These are phyloP conservation scores for Tridacna crocea DNA, from an alignment of 2,888 invertebrate genomes.

Conservation along the genomic window DNA sequence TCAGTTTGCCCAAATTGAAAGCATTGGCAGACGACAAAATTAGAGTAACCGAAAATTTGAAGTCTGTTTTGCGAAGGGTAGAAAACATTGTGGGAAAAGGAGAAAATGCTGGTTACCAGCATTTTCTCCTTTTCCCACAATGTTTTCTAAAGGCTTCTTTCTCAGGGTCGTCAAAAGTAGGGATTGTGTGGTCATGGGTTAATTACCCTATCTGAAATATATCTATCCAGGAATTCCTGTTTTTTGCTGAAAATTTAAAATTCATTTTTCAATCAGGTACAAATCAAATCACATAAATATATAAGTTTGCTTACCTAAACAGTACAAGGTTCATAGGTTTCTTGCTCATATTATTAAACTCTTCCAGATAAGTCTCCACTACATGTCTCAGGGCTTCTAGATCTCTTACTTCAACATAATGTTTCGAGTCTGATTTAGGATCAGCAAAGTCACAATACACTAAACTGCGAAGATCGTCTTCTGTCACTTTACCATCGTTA, in stretches of 20 bases:
- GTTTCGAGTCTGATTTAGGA: slow-evolving; percentile 94
- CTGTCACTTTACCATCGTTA: slow-evolving; percentile 87
- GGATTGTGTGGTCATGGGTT: background rate
- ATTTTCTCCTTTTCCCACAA: background rate
- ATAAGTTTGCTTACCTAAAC: slow-evolving; percentile 77
- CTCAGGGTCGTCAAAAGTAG: too few species aligned
- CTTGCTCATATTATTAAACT: slow-evolving; percentile 97
- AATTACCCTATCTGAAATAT: too few species aligned
- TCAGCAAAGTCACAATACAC: slow-evolving; percentile 98
- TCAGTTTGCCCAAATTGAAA: too few species aligned
- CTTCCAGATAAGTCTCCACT: slow-evolving; percentile 94
- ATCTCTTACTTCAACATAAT: slow-evolving; percentile 95
- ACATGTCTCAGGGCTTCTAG: slow-evolving; percentile 91
- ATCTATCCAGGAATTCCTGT: too few species aligned
- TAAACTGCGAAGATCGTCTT: slow-evolving; percentile 92
- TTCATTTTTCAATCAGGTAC: too few species aligned
- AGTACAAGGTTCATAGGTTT: slow-evolving; percentile 98
- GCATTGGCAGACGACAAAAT: background rate
- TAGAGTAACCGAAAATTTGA: background rate
- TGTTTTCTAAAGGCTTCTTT: background rate
- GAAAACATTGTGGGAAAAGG: background rate
- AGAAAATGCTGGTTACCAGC: too few species aligned
- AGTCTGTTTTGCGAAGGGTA: background rate
- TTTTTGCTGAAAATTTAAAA: too few species aligned
- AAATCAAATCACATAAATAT: too few species aligned